These are phyloP conservation scores for Ochropleura leucogaster DNA, from an alignment of 2,888 invertebrate genomes.

Conservation along the genomic window DNA sequence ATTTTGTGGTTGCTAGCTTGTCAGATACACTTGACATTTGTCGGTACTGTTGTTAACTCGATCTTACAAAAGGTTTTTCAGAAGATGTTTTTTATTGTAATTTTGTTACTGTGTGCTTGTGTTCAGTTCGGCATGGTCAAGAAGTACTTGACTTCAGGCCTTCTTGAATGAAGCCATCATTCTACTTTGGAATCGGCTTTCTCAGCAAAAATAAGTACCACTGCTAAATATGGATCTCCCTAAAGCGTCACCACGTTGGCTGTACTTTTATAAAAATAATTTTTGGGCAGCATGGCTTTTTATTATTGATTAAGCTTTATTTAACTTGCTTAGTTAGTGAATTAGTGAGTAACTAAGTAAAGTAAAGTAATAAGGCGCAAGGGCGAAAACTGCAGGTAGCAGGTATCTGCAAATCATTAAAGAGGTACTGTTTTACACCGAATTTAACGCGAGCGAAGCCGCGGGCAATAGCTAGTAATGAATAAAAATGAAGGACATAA, in stretches of 20 bases:
- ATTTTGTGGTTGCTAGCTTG: conserved; percentile 60
- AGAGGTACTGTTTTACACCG: no score
- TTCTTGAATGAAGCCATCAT: no score
- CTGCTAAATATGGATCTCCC: not conserved
- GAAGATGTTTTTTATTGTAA: not conserved
- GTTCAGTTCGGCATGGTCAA: not conserved
- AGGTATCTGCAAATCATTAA: no score
- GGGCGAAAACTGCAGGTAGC: no score
- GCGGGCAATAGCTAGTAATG: no score
- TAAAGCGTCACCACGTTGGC: not conserved
- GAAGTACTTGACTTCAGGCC: not conserved
- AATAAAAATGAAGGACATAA: not conserved
- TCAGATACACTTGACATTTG: conserved; percentile 54
- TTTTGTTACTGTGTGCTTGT: conserved; percentile 5
- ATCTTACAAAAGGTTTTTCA: conserved; percentile 19
- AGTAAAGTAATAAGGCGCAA: no score
- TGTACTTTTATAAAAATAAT: not conserved
- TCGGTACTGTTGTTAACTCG: conserved; percentile 44
- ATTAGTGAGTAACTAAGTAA: no score
- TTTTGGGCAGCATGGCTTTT: not conserved
- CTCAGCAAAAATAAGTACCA: not conserved
- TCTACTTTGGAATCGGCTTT: not conserved
- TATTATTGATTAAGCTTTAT: not conserved
- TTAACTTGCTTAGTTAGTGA: not conserved
- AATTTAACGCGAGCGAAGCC: no score